Evolutionary conservation across 2,797 vertebrate genomes (phyloP), one percentile per base, ranked within the genome.

Genomic region (Erethizon dorsatum): DNA sequence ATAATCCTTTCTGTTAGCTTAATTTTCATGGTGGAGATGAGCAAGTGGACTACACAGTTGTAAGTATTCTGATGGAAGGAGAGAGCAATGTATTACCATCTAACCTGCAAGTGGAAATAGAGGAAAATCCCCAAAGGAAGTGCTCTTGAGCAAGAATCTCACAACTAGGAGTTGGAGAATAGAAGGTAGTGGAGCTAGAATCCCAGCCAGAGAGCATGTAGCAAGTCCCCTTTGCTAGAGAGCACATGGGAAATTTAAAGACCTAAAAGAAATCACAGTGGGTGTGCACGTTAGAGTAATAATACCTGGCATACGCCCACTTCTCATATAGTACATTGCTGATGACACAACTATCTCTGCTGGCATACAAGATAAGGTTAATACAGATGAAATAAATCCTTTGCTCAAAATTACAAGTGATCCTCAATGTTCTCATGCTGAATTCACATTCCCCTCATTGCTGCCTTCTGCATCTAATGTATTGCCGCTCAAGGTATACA

Each of bases 131-230:
- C 50, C 56, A 63, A 31, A 67, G 12, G n/a, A 82, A 6, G 45
- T 26, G 18, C 17, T 37, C 2, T 33, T 57, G n/a, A 4, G n/a
- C 2, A 3, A 18, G 12, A 83, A 22, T 65, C 28, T 92, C 31
- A 47, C 31, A 69, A 13, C 24, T 3, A 75, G 37, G 13, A 65
- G 26, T 61, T 31, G 69, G 67, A 65, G 47, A 90, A 37, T 1
- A 47, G 22, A 47, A 50, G 24, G 41, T 12, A 8, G 1, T 15
- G 15, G 50, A 11, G 24, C 4, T 18, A 37, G 80, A 57, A 28
- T 65, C 1, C 26, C 33, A 0, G 41, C 18, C 3, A 3, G 1
- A 57, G 22, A 85, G 1, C 0, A 1, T 0, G 1, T 1, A 6
- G 31, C 0, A 13, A 22, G 65, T 79, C 45, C 57, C 13, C 56